A percentile compares a stretch with the other conserved stretches of the same genome.
Evolutionary conservation across 2,797 vertebrate species (phyloP).

Genomic region (Pteronotus mesoamericanus): DNA sequence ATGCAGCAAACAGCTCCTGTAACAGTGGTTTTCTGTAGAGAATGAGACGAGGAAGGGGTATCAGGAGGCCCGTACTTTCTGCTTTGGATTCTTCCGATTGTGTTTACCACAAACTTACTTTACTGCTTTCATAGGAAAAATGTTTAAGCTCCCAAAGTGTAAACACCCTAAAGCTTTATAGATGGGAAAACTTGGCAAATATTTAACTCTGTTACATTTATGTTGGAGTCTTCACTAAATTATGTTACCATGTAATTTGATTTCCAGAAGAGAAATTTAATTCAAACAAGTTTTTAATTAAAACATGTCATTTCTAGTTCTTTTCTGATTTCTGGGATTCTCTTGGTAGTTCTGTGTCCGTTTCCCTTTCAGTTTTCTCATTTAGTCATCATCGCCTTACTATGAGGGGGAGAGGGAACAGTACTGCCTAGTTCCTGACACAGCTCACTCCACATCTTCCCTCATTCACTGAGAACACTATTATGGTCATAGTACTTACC

Average conservation of each 20-base stretch:
- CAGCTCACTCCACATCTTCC: neutral
- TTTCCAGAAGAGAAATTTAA: neutral
- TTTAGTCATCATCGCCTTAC: neutral
- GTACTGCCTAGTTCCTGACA: neutral
- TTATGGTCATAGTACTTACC: neutral
- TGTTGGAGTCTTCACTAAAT: neutral
- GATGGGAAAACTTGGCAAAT: neutral
- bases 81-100: neutral
- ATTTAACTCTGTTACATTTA: neutral
- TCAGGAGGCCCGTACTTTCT: neutral
- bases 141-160: neutral
- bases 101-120: neutral
- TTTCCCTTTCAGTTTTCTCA: neutral
- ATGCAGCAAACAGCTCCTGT: neutral
- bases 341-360: neutral
- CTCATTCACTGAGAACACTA: neutral
- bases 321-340: neutral
- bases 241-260: neutral
- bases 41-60: neutral
- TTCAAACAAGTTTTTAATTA: neutral
- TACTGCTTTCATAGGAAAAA: neutral
- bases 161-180: neutral
- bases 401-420: neutral
- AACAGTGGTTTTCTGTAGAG: neutral
- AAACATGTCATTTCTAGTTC: neutral